Conservation (phyloP, 2,113 vertebrate genomes). For the Coregonus clupeaformis region DNA sequence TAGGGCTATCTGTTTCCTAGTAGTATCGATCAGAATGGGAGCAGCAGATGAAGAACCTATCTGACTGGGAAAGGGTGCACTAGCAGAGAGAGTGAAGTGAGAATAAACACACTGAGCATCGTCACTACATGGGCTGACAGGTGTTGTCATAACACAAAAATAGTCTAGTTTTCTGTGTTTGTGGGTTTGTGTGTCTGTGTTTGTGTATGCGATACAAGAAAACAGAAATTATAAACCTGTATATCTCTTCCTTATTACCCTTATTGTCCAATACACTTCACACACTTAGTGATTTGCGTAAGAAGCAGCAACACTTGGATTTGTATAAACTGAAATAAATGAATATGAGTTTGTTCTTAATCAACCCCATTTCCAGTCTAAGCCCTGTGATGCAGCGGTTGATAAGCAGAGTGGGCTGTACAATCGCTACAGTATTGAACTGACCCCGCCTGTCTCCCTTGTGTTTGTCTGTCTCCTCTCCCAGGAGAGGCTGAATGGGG, state of each 20-base stretch:
- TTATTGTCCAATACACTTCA: background rate
- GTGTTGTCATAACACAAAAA: background rate
- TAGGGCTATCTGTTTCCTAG: background rate
- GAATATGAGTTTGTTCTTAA: background rate
- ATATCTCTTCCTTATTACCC: background rate
- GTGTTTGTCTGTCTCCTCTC: slow-evolving; percentile 8
- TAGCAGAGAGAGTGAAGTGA: background rate
- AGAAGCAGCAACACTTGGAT: background rate
- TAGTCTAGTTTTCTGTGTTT: background rate
- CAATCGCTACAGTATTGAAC: slow-evolving; percentile 2
- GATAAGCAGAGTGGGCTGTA: background rate
- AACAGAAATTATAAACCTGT: background rate
- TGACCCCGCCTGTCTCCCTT: background rate
- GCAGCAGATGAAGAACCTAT: background rate
- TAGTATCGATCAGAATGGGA: too few relatives aligned
- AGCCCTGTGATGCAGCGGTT: background rate
- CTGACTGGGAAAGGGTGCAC: background rate
- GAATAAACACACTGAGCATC: background rate
- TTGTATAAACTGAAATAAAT: background rate
- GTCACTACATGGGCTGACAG: background rate
- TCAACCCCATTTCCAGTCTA: background rate
- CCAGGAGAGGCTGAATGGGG: slow-evolving; percentile 30
- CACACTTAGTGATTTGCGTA: background rate
- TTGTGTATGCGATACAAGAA: background rate
- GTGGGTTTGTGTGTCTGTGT: too few relatives aligned